These are phyloP conservation scores for Temnothorax rugatulus DNA, from an alignment of 2,888 invertebrate species.

Conservation along the genomic window DNA sequence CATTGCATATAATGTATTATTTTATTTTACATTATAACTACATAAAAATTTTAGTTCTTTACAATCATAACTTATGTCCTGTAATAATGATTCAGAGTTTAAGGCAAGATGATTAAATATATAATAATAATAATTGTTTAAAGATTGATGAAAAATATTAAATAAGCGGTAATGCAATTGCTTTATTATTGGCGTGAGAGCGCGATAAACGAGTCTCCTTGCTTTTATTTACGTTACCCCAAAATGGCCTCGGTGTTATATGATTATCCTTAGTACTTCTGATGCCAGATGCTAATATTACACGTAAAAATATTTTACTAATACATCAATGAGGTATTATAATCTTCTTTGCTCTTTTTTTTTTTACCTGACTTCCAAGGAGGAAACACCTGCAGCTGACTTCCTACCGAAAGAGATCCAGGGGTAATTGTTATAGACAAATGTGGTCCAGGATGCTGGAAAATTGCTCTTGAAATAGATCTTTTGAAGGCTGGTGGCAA, in stretches of 20 bases:
- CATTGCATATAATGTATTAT: slow-evolving; percentile 50
- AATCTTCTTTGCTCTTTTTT: slow-evolving; percentile 21
- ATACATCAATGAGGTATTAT: neutral
- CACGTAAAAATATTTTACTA: slow-evolving; percentile 28
- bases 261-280: slow-evolving; percentile 73
- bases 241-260: slow-evolving; percentile 78
- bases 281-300: slow-evolving; percentile 69
- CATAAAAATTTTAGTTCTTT: neutral
- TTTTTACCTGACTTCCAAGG: slow-evolving; percentile 81
- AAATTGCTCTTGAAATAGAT: slow-evolving; percentile 83
- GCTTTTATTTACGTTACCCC: slow-evolving; percentile 70
- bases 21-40: slow-evolving; percentile 34
- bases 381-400: slow-evolving; percentile 78
- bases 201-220: slow-evolving; percentile 44
- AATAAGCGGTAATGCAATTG: slow-evolving; percentile 69
- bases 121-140: neutral
- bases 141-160: slow-evolving; percentile 48
- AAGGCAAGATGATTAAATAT: neutral
- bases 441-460: slow-evolving; percentile 80
- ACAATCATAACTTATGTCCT: neutral
- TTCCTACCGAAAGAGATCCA: slow-evolving; percentile 59
- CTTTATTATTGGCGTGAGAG: slow-evolving; percentile 51
- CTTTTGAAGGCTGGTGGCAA: slow-evolving; percentile 83
- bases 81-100: neutral
- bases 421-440: slow-evolving; percentile 78